Conservation (phyloP, 2,113 vertebrate species). For the Larimichthys polyactis region DNA sequence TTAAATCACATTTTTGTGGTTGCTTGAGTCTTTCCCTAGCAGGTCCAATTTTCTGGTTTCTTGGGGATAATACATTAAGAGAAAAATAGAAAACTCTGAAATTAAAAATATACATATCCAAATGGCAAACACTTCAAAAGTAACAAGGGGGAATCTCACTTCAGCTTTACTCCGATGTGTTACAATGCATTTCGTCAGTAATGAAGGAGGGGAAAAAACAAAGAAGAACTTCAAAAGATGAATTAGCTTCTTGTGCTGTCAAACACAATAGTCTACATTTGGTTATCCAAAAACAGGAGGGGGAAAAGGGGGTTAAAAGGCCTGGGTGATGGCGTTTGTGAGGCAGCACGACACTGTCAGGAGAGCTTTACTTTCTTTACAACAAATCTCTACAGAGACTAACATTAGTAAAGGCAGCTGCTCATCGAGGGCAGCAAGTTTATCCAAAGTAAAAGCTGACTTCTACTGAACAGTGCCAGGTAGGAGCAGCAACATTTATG, state of each 20-base stretch:
- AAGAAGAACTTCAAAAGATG: conserved; percentile 51
- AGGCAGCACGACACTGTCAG: conserved; percentile 16
- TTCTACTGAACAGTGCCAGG: conserved; percentile 18
- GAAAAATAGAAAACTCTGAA: neutral
- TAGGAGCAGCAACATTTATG: neutral
- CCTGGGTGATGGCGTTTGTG: conserved; percentile 31
- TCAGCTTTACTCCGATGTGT: conserved; percentile 24
- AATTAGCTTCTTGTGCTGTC: conserved; percentile 54
- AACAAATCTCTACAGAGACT: conserved; percentile 27
- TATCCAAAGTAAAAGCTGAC: conserved; percentile 23
- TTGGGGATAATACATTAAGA: neutral
- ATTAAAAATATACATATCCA: neutral
- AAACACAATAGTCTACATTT: conserved; percentile 44
- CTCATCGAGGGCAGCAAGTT: conserved; percentile 21
- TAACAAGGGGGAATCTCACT: conserved; percentile 19
- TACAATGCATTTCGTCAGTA: conserved; percentile 70
- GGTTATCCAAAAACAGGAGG: conserved; percentile 1
- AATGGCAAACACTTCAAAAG: conserved; percentile 4
- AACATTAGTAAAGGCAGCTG: conserved; percentile 27
- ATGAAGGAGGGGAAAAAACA: neutral
- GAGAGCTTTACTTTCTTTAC: conserved; percentile 29
- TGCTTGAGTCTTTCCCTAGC: no score
- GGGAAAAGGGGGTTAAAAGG: conserved; percentile 7
- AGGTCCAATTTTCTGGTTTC: neutral
- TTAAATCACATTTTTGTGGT: neutral